phyloP scores from a whole-genome alignment of 2,113 vertebrate species.

The Psophia crepitans region DNA sequence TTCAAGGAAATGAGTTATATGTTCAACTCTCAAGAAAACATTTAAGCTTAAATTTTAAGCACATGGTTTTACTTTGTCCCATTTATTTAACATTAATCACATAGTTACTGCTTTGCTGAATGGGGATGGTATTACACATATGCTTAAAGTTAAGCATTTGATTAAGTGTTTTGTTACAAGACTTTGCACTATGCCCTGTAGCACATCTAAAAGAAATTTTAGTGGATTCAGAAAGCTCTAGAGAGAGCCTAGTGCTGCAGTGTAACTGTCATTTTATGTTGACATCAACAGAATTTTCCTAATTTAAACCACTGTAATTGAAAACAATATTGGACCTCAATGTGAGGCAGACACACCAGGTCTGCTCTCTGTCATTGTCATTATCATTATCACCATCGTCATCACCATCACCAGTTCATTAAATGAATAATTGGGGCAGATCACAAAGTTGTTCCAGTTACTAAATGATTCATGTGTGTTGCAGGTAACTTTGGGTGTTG shows the following conservation, averaged over 20 bases:
- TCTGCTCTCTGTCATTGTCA: not conserved
- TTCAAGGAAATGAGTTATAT: constrained; percentile 14
- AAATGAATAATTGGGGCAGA: not conserved
- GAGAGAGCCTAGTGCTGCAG: not conserved
- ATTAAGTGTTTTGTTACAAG: constrained; percentile 28
- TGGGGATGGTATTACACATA: not conserved
- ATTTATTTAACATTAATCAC: constrained; percentile 48
- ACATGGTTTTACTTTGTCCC: constrained; percentile 21
- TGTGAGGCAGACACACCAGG: not conserved
- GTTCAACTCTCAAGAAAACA: not conserved
- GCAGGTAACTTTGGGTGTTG: not conserved
- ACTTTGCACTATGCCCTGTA: not conserved
- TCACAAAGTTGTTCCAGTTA: not conserved
- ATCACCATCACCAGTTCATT: not conserved
- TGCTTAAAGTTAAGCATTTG: constrained; percentile 29
- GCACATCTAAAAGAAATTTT: constrained; percentile 5
- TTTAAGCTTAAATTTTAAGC: constrained; percentile 34
- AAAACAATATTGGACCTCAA: not conserved
- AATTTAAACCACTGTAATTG: not conserved
- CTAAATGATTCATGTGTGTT: not conserved
- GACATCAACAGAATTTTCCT: not conserved
- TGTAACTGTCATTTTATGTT: not conserved
- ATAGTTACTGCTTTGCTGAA: not conserved
- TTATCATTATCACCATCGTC: not conserved
- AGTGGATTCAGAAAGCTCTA: not conserved